phyloP scores from a whole-genome alignment of 2,888 invertebrate species.

The Drosophila picticornis region DNA sequence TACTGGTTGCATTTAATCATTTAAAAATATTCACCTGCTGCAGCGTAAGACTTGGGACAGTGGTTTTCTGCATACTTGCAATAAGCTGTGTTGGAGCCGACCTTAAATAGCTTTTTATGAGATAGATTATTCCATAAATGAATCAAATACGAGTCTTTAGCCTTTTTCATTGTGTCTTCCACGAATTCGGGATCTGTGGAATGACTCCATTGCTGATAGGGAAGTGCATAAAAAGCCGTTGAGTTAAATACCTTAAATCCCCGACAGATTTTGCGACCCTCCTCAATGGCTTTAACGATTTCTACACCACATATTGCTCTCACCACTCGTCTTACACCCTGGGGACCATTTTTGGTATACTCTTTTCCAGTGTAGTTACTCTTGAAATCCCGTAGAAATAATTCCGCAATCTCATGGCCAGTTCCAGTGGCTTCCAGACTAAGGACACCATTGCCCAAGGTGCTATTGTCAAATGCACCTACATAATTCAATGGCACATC shows the following conservation, averaged over 20 bases:
- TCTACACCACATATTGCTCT: slow-evolving; percentile 86
- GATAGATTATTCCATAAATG: slow-evolving; percentile 84
- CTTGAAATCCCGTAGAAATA: slow-evolving; percentile 86
- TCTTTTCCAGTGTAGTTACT: slow-evolving; percentile 86
- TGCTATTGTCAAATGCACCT: slow-evolving; percentile 86
- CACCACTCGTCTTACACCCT: slow-evolving; percentile 88
- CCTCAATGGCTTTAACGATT: slow-evolving; percentile 86
- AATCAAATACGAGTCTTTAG: slow-evolving; percentile 73
- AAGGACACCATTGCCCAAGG: slow-evolving; percentile 88
- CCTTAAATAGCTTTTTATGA: slow-evolving; percentile 54
- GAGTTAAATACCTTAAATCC: slow-evolving; percentile 89
- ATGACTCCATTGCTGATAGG: slow-evolving; percentile 87
- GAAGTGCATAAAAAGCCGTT: slow-evolving; percentile 88
- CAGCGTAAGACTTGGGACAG: slow-evolving; percentile 81
- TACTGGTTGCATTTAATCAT: neutral
- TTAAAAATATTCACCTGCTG: slow-evolving; percentile 74
- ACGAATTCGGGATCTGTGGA: slow-evolving; percentile 86
- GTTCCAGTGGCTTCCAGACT: slow-evolving; percentile 86
- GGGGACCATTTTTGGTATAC: slow-evolving; percentile 86
- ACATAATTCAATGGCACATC: slow-evolving; percentile 43
- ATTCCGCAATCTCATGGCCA: slow-evolving; percentile 87
- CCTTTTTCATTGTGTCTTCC: slow-evolving; percentile 79
- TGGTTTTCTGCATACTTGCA: slow-evolving; percentile 72
- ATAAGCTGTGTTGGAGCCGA: slow-evolving; percentile 78
- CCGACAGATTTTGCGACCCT: slow-evolving; percentile 85